These are phyloP conservation scores for Sinocyclocheilus rhinocerous DNA, from an alignment of 2,113 vertebrate genomes.

Conservation along the genomic window DNA sequence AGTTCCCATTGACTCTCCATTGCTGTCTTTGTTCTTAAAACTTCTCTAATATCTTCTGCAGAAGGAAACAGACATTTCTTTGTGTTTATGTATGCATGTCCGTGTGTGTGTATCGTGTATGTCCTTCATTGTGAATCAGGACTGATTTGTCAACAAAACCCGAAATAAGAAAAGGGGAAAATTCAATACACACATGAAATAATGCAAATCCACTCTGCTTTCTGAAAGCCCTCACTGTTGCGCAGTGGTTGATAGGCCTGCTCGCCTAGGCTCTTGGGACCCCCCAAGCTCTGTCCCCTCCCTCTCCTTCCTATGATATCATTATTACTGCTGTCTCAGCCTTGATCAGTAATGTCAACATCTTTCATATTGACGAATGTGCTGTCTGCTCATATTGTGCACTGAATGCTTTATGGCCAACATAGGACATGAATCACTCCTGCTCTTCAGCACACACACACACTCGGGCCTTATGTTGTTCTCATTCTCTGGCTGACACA, in stretches of 20 bases:
- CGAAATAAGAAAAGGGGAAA: slow-evolving; percentile 70
- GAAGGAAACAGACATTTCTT: neutral
- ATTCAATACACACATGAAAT: slow-evolving; percentile 72
- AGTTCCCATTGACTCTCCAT: neutral
- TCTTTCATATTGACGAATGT: slow-evolving; percentile 99
- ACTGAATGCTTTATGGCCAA: slow-evolving; percentile 97
- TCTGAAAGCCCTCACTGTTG: slow-evolving; percentile 53
- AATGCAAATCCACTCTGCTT: slow-evolving; percentile 73
- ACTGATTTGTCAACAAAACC: slow-evolving; percentile 72
- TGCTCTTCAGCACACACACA: slow-evolving; percentile 83
- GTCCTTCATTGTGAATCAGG: slow-evolving; percentile 60
- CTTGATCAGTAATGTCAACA: slow-evolving; percentile 99
- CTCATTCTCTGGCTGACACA: slow-evolving; percentile 71
- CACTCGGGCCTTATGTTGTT: slow-evolving; percentile 26
- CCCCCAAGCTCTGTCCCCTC: too few species aligned
- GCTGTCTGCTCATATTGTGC: slow-evolving; percentile 97
- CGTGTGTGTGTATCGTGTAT: neutral
- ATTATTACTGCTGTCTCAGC: slow-evolving; percentile 88
- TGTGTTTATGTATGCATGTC: slow-evolving; percentile 13
- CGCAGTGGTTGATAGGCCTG: slow-evolving; percentile 75
- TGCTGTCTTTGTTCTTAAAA: neutral
- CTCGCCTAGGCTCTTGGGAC: too few species aligned
- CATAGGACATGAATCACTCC: slow-evolving; percentile 99
- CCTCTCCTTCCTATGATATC: too few species aligned
- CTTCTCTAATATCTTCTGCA: neutral